Evolutionary conservation across 2,113 vertebrate species (phyloP).

Genomic region (Hymenochirus boettgeri): DNA sequence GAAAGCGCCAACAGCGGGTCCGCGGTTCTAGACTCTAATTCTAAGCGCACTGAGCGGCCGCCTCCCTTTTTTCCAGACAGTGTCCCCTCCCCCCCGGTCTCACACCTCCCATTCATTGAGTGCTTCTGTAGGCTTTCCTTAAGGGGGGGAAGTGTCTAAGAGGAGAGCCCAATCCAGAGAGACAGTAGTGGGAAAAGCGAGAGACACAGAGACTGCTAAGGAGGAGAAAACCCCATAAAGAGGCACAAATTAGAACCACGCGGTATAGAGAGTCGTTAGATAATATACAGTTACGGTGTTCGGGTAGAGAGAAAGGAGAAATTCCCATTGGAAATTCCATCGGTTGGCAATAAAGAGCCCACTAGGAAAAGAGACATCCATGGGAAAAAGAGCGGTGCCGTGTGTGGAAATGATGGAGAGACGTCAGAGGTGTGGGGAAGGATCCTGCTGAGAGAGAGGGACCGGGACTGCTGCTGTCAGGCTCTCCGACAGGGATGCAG

Average conservation of each 20-base stretch:
- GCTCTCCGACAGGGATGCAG: conserved; percentile 10
- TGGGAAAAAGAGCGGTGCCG: not conserved
- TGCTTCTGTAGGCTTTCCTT: conserved; percentile 8
- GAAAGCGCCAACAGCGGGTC: too few species aligned
- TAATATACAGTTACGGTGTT: too few species aligned
- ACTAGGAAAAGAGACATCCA: conserved; percentile 3
- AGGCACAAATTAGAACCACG: too few species aligned
- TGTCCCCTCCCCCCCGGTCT: not conserved
- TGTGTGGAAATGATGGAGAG: conserved; percentile 2
- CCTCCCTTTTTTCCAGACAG: too few species aligned
- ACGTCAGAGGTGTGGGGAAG: not conserved
- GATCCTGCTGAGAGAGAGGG: conserved; percentile 2
- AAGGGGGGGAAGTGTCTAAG: conserved; percentile 22
- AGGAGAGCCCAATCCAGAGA: conserved; percentile 30
- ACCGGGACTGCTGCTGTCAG: not conserved
- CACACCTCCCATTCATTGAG: conserved; percentile 30
- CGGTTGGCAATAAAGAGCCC: too few species aligned
- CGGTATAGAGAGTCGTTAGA: too few species aligned
- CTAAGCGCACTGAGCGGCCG: too few species aligned
- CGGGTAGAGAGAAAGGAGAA: too few species aligned
- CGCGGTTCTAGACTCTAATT: too few species aligned
- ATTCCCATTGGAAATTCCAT: too few species aligned
- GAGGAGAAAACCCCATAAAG: too few species aligned
- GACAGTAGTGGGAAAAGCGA: conserved; percentile 12
- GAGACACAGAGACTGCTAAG: conserved; percentile 5